These are phyloP conservation scores for Cottoperca gobio DNA, from an alignment of 2,797 vertebrate genomes.

Conservation along the genomic window DNA sequence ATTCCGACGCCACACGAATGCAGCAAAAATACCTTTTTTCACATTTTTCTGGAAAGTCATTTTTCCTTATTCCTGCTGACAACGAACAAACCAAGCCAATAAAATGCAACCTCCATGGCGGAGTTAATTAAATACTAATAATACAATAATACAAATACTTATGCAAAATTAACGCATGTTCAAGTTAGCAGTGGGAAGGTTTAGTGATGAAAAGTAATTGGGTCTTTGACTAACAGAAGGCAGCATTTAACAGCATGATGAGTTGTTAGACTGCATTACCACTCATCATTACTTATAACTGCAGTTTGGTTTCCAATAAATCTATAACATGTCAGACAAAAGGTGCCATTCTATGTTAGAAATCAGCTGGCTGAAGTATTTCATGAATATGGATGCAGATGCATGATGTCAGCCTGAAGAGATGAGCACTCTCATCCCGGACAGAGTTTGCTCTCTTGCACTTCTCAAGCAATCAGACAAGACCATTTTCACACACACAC, in stretches of 20 bases:
- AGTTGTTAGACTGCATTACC: background rate
- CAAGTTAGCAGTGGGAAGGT: background rate
- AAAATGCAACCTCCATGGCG: too few species aligned
- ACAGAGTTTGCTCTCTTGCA: slow-evolving; percentile 39
- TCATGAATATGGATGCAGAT: slow-evolving; percentile 24
- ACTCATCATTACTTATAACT: slow-evolving; percentile 13
- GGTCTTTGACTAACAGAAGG: slow-evolving; percentile 29
- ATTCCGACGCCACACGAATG: too few species aligned
- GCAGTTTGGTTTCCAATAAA: background rate
- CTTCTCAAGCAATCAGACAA: slow-evolving; percentile 34
- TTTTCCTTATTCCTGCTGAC: too few species aligned
- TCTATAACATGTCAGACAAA: slow-evolving; percentile 9
- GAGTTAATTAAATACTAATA: too few species aligned
- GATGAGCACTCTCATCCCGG: slow-evolving; percentile 28
- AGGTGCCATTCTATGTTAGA: background rate
- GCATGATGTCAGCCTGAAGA: background rate
- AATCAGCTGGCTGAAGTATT: background rate
- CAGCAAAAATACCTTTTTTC: too few species aligned
- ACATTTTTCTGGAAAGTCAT: too few species aligned
- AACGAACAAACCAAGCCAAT: too few species aligned
- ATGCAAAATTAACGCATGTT: background rate
- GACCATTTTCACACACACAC: slow-evolving; percentile 31
- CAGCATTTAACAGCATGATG: slow-evolving; percentile 19
- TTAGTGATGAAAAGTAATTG: background rate
- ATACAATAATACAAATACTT: too few species aligned